These are phyloP conservation scores for Corythaeola cristata DNA, from an alignment of 2,113 vertebrate species.

Conservation along the genomic window DNA sequence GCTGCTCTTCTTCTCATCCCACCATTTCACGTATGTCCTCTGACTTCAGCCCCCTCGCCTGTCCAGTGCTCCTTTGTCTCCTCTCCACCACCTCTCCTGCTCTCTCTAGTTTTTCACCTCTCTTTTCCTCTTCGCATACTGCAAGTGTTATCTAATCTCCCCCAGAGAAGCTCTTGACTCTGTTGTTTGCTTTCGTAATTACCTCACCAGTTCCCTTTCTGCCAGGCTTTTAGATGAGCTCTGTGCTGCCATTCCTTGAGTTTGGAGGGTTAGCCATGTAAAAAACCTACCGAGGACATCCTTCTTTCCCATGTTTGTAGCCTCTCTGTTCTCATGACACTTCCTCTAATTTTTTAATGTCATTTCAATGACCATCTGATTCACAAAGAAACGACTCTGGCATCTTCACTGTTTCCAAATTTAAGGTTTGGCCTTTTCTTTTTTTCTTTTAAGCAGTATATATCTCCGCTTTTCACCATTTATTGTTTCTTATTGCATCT, in stretches of 20 bases:
- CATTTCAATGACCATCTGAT: rapidly evolving
- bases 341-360: background rate
- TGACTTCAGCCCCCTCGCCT: rapidly evolving
- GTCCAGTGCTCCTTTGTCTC: background rate
- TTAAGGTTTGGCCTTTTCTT: background rate
- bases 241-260: background rate
- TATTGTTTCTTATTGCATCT: background rate
- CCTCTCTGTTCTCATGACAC: background rate
- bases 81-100: background rate
- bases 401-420: background rate
- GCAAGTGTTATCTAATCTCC: background rate
- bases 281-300: background rate
- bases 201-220: background rate
- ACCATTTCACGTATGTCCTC: rapidly evolving
- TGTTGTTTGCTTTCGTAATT: background rate
- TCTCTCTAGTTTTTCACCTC: background rate
- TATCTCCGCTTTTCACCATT: background rate
- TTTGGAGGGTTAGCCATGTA: background rate
- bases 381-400: background rate
- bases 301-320: background rate
- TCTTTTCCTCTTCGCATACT: rapidly evolving
- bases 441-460: background rate
- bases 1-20: background rate
- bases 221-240: background rate
- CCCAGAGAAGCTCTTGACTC: background rate